Percentiles rank a stretch among this genome's conserved stretches.
phyloP scores from a whole-genome alignment of 2,888 invertebrate species.

The Lycaena phlaeas region DNA sequence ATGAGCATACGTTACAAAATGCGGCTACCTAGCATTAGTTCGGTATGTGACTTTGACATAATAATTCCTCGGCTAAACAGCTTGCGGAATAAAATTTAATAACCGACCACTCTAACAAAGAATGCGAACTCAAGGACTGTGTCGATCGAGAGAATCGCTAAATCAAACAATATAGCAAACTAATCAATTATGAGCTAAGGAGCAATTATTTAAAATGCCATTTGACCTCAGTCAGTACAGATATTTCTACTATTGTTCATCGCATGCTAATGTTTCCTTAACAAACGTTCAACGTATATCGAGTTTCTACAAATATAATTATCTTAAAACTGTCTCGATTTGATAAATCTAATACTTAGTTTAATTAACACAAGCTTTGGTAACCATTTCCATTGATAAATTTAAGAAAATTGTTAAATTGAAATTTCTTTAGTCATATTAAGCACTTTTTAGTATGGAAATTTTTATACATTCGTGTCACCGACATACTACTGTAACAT shows the following conservation, averaged over 20 bases:
- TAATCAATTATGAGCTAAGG: conserved; percentile 45
- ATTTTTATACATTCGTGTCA: no score
- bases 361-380: no score
- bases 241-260: no score
- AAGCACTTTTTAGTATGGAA: no score
- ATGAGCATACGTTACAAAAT: conserved; percentile 1
- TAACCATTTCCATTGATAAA: no score
- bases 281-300: conserved; percentile 15
- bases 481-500: no score
- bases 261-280: conserved; percentile 45
- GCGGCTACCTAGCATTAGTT: conserved; percentile 2
- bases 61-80: conserved; percentile 5
- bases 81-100: conserved; percentile 8
- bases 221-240: conserved; percentile 43
- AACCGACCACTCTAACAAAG: conserved; percentile 2
- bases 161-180: conserved; percentile 43
- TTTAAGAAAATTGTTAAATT: no score
- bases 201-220: conserved; percentile 56
- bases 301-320: not conserved
- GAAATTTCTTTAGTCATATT: no score
- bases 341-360: no score
- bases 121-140: conserved; percentile 29
- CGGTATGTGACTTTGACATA: conserved; percentile 9
- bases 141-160: conserved; percentile 31
- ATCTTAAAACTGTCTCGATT: no score